Evolutionary conservation across 2,797 vertebrate genomes (phyloP), one percentile per base, ranked within the genome.

Genomic region (Hephaestus fuliginosus): DNA sequence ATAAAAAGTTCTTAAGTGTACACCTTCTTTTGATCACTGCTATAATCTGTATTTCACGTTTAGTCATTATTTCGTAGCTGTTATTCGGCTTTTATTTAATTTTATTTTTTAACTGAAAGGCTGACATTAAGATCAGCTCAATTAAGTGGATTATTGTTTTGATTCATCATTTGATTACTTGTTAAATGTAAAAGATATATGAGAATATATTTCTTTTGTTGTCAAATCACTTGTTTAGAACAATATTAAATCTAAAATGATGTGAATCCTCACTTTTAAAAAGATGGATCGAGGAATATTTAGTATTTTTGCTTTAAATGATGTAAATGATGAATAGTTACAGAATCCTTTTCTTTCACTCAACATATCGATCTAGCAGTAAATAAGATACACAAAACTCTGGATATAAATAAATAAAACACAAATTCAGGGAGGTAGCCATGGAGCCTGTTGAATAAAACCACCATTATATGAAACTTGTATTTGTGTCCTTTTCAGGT

Each of bases 401-500:
- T 48, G 5, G 17, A 52, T 8, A 39, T 43, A 61, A 28, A 66
- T 33, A 15, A 6, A 46, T 65, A 9, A 61, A 65, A 43, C 18
- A 13, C 41, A n/a, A 20, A 66, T 36, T 65, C 5, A 62, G 17
- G 0, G 7, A 44, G 22, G 20, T 22, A 14, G 22, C 10, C 20
- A 36, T 48, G 48, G 72, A 75, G 58, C 46, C 41, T 39, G 22
- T 65, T 44, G 7, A 14, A 60, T 5, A 30, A 71, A 56, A 53
- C 30, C 4, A 2, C 39, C 7, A n/a, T 44, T 41, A 9, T 7
- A 6, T 44, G 15, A 51, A 13, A 30, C 60, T 30, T 72, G 14
- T 22, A 2, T 18, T 11, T 58, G 7, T 81, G 33, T 58, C 61
- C 4, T 61, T n/a, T 89, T n/a, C 84, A 99, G 98, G 96, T 97